Base-by-base conservation (phyloP, 2,797 vertebrate species). In the Propithecus deckenii region DNA sequence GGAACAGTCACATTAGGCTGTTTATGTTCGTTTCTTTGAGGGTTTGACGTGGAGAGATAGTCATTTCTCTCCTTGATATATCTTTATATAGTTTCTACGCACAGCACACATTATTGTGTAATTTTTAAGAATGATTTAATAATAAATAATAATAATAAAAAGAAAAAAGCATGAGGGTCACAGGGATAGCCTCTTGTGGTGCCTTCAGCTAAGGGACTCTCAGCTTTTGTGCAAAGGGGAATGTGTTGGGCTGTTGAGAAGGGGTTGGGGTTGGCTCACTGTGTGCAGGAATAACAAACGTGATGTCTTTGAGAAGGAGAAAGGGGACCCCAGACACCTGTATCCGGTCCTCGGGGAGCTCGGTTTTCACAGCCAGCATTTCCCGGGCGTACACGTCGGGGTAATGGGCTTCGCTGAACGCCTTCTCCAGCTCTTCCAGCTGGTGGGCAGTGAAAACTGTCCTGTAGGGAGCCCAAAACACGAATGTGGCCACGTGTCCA, bases 401-500 rank as follows among this genome's bases (percentile, higher is more conserved):
- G 75, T 99, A 99, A 91, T 99, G 99, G 0, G 99, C 99, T 91
- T 99, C 99, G 0, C 99, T 99, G 95, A 99, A 99, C 0, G 99
- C 99, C 94, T 99, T 99, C 98, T 99, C 99, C 98, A 99, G 97
- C 97, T 99, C 99, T 98, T 99, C 99, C 97, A 99, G 98, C 97
- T 99, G 99, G 91, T 99, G 99, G 23, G 99, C 99, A 0, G 99
- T 99, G 97, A 99, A 99, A 84, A 99, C 99, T 0, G 99, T 99
- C 98, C 99, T 99, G 97, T 3, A 93, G 17, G 71, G 20, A 85
- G 15, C 23, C 35, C 86, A 57, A 14, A 91, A 78, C 38, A 79
- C 5, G 67, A 4, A 32, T 0, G 0, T 91, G 52, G 32, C 23
- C 22, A 32, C 13, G 0, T 7, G 55, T 57, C 11, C n/a, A 9